A percentile compares a stretch with the other conserved stretches of the same genome.
Evolutionary conservation across 2,113 vertebrate species (phyloP).

Genomic region (Pituophis catenifer): DNA sequence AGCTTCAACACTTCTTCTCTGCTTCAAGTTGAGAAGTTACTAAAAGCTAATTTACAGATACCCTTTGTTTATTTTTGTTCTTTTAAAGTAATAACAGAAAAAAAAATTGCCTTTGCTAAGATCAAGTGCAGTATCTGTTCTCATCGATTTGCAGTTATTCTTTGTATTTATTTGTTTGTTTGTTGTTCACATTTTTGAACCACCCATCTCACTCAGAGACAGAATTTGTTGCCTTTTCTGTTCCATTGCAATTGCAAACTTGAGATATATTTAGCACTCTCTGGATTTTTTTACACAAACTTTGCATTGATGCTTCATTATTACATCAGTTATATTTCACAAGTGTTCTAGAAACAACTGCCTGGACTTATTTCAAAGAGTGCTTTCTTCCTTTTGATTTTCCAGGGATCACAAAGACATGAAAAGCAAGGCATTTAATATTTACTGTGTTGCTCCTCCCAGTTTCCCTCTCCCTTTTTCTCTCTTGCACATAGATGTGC

Average conservation of each 20-base stretch:
- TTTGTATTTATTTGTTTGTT: background rate
- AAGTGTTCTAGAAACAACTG: slow-evolving; percentile 22
- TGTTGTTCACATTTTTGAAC: background rate
- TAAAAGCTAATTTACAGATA: slow-evolving; percentile 59
- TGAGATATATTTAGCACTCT: slow-evolving; percentile 67
- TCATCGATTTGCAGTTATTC: background rate
- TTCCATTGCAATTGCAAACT: slow-evolving; percentile 58
- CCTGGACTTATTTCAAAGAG: slow-evolving; percentile 12
- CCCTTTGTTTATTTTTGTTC: slow-evolving; percentile 46
- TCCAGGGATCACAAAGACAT: slow-evolving; percentile 22
- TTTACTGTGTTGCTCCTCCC: background rate
- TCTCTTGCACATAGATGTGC: background rate
- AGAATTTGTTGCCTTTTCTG: slow-evolving; percentile 56
- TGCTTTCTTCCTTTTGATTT: slow-evolving; percentile 16
- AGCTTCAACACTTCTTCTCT: background rate
- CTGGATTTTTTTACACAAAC: slow-evolving; percentile 71
- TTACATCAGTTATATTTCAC: slow-evolving; percentile 57
- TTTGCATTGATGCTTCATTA: slow-evolving; percentile 61
- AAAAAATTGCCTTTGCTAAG: background rate
- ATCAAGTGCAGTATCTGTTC: background rate
- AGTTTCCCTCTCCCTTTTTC: background rate
- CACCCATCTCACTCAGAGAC: background rate
- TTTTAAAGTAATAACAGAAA: too few species aligned
- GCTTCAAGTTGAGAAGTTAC: slow-evolving; percentile 59
- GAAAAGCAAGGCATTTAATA: slow-evolving; percentile 14